Conservation (phyloP, 1,140 invertebrate species). For the Cyclargus thomasi region DNA sequence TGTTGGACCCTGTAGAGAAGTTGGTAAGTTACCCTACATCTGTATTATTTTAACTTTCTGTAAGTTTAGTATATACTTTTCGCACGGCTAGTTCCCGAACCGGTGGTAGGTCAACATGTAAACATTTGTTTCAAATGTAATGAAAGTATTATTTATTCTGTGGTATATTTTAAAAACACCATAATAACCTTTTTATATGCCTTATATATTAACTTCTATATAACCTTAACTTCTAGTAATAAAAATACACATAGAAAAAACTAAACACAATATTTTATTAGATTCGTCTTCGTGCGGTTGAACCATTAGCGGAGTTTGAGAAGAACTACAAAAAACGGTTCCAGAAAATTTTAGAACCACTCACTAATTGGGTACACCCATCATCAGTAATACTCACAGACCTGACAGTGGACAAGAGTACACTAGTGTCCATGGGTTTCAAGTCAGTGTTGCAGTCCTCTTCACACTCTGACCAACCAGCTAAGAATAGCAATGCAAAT, state of each 20-base stretch:
- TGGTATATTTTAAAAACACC: too few species aligned
- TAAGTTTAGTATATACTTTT: too few species aligned
- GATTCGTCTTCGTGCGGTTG: conserved; percentile 86
- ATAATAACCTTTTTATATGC: too few species aligned
- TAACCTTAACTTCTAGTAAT: too few species aligned
- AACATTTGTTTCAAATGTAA: too few species aligned
- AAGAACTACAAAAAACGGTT: conserved; percentile 85
- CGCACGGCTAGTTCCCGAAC: too few species aligned
- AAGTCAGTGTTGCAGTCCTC: conserved; percentile 81
- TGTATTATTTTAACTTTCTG: neutral
- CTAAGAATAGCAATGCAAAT: conserved; percentile 80
- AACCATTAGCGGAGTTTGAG: conserved; percentile 85
- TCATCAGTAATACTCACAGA: conserved; percentile 87
- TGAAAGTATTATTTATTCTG: too few species aligned
- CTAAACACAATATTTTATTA: too few species aligned
- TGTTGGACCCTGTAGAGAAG: conserved; percentile 86
- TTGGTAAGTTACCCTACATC: conserved; percentile 56
- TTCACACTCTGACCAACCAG: conserved; percentile 77
- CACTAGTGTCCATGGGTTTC: conserved; percentile 85
- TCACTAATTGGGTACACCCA: conserved; percentile 85
- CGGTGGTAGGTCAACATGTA: too few species aligned
- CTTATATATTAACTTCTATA: too few species aligned
- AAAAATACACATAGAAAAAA: too few species aligned
- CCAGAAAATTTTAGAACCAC: conserved; percentile 85
- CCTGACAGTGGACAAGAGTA: conserved; percentile 86